A percentile compares a stretch with the other conserved stretches of the same genome.
phyloP scores from a whole-genome alignment of 2,797 vertebrate species.

The Prionace glauca region DNA sequence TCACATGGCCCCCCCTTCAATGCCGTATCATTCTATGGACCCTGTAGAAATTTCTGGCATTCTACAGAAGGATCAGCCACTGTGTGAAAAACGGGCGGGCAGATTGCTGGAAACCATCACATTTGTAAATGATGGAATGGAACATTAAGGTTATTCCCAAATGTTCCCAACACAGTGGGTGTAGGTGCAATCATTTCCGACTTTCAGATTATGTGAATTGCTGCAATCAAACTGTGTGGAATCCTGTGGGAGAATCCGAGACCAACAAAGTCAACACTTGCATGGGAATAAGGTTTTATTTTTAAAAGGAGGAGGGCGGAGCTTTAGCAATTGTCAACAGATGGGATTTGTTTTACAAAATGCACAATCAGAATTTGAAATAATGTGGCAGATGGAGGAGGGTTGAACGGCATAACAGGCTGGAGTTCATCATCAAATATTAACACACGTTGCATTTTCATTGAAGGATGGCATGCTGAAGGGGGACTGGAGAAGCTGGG shows the following conservation, averaged over 20 bases:
- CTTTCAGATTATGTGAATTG: background rate
- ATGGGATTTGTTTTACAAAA: slow-evolving; percentile 17
- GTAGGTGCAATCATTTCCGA: background rate
- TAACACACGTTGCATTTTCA: slow-evolving; percentile 12
- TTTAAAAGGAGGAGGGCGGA: background rate
- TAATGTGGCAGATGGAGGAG: slow-evolving; percentile 8
- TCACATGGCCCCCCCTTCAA: background rate
- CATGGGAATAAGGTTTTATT: background rate
- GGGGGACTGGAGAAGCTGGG: no score
- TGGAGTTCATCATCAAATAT: slow-evolving; percentile 23
- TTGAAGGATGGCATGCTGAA: background rate
- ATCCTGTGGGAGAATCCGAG: background rate
- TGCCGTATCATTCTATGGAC: background rate
- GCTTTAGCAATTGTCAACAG: background rate
- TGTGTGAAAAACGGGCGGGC: background rate
- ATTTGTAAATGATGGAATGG: background rate
- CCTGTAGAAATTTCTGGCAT: background rate
- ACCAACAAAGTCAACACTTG: background rate
- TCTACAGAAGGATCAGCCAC: background rate
- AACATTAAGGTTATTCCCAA: background rate
- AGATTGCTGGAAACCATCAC: no score
- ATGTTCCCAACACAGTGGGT: background rate
- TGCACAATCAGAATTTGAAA: slow-evolving; percentile 16
- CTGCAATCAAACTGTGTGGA: background rate
- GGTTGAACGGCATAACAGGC: background rate